Base-by-base conservation (phyloP, 2,888 invertebrate genomes). In the Parochlus steinenii region DNA sequence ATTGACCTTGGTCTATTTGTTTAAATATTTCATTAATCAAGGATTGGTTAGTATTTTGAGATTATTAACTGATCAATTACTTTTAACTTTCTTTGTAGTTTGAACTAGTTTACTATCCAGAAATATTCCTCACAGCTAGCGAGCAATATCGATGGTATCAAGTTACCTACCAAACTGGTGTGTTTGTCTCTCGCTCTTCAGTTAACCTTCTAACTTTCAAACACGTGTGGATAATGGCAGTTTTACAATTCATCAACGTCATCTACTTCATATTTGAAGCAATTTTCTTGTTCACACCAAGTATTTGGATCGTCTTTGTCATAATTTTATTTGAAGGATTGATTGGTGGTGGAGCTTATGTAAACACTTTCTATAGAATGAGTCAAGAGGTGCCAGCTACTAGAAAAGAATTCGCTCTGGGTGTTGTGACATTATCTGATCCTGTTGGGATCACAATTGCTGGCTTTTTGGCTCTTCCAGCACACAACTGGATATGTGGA, bases 11-110 rank as follows among this genome's bases (percentile, higher is more conserved):
- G 85, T 87, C 2, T 86, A 85, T 50, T 65, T 81, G 43, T 79
- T 79, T 44, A 85, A 87, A 49, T 86, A 87, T 55, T 80, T 82
- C 48, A 86, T 87, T 43, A 86, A 86, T 56, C 85, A 86, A 54
- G 85, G 83, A 46, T 55, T 83, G 65, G 81, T 81, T 55, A 65
- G 69, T 53, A n/a, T n/a, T n/a, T n/a, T n/a, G n/a, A n/a, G n/a
- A n/a, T n/a, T n/a, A n/a, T 14, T 8, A 34, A 34, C 14, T 28
- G 19, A 12, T 14, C 25, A 6, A 10, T 31, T 22, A 25, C 25
- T 33, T 36, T 35, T 31, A 37, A 45, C 41, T 40, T 46, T 43
- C 41, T 32, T 54, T 58, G 43, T 52, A 82, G 81, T 74, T 75
- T 48, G 85, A 85, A 52, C 54, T 85, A 41, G 62, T 83, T n/a